Percentiles rank a stretch among this genome's conserved stretches.
Evolutionary conservation across 2,888 invertebrate species (phyloP).

Genomic region (Perizoma flavofasciatum): DNA sequence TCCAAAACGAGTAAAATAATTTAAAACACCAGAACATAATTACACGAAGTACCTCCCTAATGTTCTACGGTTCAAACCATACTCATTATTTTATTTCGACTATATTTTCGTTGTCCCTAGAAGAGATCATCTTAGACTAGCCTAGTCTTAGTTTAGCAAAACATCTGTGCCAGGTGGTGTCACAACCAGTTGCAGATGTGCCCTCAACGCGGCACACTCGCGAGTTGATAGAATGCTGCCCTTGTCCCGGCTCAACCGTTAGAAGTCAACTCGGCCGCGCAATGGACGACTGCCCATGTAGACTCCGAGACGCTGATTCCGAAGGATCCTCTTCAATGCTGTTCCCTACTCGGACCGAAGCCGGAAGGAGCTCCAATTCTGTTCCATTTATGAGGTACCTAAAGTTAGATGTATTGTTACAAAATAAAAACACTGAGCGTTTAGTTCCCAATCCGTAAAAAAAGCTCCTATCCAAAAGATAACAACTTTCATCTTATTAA

Average conservation of each 20-base stretch:
- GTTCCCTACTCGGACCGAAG: conserved; percentile 40
- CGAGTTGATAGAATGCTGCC: conserved; percentile 59
- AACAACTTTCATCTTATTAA: too few species aligned
- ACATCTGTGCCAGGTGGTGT: conserved; percentile 47
- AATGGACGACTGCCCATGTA: conserved; percentile 56
- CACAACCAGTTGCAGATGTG: conserved; percentile 53
- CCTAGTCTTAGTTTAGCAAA: too few species aligned
- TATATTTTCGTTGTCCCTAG: too few species aligned
- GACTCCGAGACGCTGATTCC: conserved; percentile 52
- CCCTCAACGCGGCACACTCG: conserved; percentile 20
- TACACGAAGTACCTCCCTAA: too few species aligned
- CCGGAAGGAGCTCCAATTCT: conserved; percentile 6
- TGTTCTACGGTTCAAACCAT: too few species aligned
- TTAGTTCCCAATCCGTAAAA: too few species aligned
- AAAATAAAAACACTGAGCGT: too few species aligned
- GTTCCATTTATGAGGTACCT: conserved; percentile 20
- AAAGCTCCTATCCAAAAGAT: too few species aligned
- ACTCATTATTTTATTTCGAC: too few species aligned
- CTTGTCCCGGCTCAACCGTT: conserved; percentile 51
- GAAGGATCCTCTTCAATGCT: conserved; percentile 62
- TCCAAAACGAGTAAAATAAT: too few species aligned
- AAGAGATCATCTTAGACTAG: too few species aligned
- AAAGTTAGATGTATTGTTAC: neutral
- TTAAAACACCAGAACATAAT: too few species aligned
- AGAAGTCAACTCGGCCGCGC: conserved; percentile 18